Conservation (phyloP, 2,797 vertebrate genomes). For the Lates japonicus region DNA sequence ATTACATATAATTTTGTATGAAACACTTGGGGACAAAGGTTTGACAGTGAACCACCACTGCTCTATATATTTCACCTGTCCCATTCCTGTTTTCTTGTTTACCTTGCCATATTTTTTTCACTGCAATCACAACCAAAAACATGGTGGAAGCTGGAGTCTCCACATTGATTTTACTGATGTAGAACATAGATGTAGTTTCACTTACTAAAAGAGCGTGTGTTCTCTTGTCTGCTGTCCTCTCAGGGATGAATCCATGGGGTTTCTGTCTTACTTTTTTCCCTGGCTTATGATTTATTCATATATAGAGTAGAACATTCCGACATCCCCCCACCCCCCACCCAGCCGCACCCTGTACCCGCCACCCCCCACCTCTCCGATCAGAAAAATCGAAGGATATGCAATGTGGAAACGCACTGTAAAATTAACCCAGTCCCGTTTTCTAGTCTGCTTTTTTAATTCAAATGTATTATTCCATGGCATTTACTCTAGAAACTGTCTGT, state of each 20-base stretch:
- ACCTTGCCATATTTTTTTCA: slow-evolving; percentile 11
- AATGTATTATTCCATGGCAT: slow-evolving; percentile 22
- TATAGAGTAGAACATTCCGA: slow-evolving; percentile 61
- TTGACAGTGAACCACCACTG: background rate
- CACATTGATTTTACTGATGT: slow-evolving; percentile 32
- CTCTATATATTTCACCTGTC: slow-evolving; percentile 4
- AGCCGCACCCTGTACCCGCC: slow-evolving; percentile 32
- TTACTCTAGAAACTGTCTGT: background rate
- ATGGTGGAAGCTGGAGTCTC: slow-evolving; percentile 10
- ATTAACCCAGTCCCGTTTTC: slow-evolving; percentile 36
- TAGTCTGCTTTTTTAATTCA: slow-evolving; percentile 20
- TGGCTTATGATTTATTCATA: slow-evolving; percentile 81
- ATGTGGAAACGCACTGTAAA: slow-evolving; percentile 32
- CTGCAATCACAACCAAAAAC: slow-evolving; percentile 6
- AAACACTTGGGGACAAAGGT: background rate
- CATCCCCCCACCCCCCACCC: slow-evolving; percentile 46
- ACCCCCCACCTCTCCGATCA: slow-evolving; percentile 64
- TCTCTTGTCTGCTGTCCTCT: slow-evolving; percentile 59
- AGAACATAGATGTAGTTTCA: slow-evolving; percentile 49
- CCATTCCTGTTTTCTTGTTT: slow-evolving; percentile 13
- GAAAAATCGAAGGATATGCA: slow-evolving; percentile 54
- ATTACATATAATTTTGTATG: background rate
- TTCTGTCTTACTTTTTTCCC: slow-evolving; percentile 65
- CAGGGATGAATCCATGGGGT: slow-evolving; percentile 66
- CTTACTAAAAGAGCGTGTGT: slow-evolving; percentile 31